Evolutionary conservation across 2,113 vertebrate species (phyloP).

Genomic region (Erpornis zantholeuca): DNA sequence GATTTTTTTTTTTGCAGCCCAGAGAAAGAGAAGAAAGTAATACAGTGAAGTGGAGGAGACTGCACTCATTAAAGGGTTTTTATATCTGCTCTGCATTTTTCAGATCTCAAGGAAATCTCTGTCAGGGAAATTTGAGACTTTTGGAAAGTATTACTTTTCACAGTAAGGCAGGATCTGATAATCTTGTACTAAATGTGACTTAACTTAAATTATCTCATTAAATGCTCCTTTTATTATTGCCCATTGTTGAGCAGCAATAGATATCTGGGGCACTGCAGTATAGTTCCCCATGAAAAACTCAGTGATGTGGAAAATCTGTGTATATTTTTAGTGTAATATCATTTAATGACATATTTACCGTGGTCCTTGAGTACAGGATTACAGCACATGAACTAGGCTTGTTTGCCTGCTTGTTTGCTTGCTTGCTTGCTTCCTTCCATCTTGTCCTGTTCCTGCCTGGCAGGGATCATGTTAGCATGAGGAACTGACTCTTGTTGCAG

Average conservation of each 20-base stretch:
- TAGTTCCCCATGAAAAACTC: background rate
- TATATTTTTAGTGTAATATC: background rate
- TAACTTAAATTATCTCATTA: slow-evolving; percentile 18
- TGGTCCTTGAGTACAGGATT: background rate
- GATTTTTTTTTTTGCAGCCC: background rate
- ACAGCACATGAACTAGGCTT: background rate
- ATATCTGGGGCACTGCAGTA: background rate
- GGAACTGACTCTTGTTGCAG: background rate
- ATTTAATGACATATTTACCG: background rate
- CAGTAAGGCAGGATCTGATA: background rate
- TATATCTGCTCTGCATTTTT: background rate
- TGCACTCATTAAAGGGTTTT: background rate
- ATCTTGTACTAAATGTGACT: background rate
- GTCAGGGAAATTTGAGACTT: background rate
- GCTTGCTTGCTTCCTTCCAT: background rate
- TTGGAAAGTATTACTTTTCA: background rate
- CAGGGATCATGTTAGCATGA: background rate
- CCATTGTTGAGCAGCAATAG: background rate
- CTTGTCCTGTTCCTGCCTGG: rapidly evolving
- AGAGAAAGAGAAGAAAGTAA: background rate
- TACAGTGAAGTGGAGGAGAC: background rate
- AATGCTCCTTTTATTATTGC: background rate
- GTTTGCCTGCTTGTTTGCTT: background rate
- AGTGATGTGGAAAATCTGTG: background rate
- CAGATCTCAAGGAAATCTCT: slow-evolving; percentile 11